Base-by-base conservation (phyloP, 1,140 invertebrate species). In the Drosophila parabipectinata region DNA sequence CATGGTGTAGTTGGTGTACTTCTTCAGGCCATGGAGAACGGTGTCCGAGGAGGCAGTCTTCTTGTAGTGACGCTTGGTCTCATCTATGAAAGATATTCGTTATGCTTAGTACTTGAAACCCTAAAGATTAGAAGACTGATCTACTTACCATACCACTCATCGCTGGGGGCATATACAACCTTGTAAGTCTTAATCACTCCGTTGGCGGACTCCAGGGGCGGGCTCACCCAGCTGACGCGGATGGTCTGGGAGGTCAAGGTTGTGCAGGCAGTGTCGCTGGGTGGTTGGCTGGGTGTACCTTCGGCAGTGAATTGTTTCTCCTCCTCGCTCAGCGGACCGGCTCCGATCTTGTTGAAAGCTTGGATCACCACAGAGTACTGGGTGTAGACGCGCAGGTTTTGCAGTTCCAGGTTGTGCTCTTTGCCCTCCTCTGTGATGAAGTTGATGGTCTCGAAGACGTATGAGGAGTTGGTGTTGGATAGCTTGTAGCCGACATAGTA, bases 1-100 rank as follows among this genome's bases (percentile, higher is more conserved):
- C 94, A 99, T 98, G 55, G 97, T 98, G 92, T 99, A 99, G 93
- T 99, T 99, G 1, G 98, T 99, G 92, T 96, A 99, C 91, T 98
- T 98, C 92, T 98, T 97, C 24, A 99, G 93, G 51, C 96, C 97
- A 89, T 98, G 96, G 5, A 98, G 94, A 85, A 98, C 98, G 1
- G 97, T 98, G 92, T 98, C 97, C 88, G 96, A 97, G 62, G 97
- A 96, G 41, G 97, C 95, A 48, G 96, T 97, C 72, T 97, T 98
- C 92, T 98, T 98, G 2, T 96, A 96, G 77, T 98, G 97, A 79
- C 97, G 97, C 10, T 96, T 96, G 79, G 96, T 97, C 90, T 98
- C 97, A 92, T 98, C 97, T 97, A 60, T n/a, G 15, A 6, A 0
- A 1, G 18, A 8, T 3, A 28, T 21, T 41, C 1, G 8, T 10